Conservation (phyloP, 2,888 invertebrate species). For the Podabrus alpinus region DNA sequence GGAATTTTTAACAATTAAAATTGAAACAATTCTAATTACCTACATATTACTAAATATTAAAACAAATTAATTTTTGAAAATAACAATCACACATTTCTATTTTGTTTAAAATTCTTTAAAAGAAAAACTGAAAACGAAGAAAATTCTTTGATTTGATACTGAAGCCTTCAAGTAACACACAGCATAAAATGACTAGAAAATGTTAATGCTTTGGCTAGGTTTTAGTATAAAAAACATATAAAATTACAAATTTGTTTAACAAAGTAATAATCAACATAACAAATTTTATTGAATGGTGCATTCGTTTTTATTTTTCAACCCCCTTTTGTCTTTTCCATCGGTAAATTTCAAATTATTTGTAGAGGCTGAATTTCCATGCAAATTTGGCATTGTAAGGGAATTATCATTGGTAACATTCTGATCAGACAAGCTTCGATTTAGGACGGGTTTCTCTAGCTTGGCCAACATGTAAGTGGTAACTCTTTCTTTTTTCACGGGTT, state of each 20-base stretch:
- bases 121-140: not conserved
- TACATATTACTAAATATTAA: not conserved
- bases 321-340: constrained; percentile 32
- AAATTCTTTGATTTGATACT: not conserved
- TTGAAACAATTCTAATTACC: not conserved
- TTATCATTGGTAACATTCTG: constrained; percentile 8
- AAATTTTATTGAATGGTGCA: constrained; percentile 46
- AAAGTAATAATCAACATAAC: constrained; percentile 31
- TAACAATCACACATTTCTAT: not conserved
- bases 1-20: not conserved
- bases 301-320: constrained; percentile 45
- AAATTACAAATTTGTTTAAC: constrained; percentile 13
- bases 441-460: constrained; percentile 16
- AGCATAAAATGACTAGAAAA: constrained; percentile 49
- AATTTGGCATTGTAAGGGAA: not conserved
- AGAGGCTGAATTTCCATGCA: not conserved
- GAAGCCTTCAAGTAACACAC: constrained; percentile 15
- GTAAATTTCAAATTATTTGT: constrained; percentile 16
- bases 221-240: constrained; percentile 10
- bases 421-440: constrained; percentile 20
- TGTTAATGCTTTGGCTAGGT: constrained; percentile 4
- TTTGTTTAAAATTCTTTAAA: not conserved
- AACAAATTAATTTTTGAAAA: not conserved
- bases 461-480: constrained; percentile 39
- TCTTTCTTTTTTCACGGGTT: constrained; percentile 37